Percentiles rank a stretch among this genome's conserved stretches.
These are phyloP conservation scores for Mythimna albipuncta DNA, from an alignment of 2,888 invertebrate genomes.

Conservation along the genomic window DNA sequence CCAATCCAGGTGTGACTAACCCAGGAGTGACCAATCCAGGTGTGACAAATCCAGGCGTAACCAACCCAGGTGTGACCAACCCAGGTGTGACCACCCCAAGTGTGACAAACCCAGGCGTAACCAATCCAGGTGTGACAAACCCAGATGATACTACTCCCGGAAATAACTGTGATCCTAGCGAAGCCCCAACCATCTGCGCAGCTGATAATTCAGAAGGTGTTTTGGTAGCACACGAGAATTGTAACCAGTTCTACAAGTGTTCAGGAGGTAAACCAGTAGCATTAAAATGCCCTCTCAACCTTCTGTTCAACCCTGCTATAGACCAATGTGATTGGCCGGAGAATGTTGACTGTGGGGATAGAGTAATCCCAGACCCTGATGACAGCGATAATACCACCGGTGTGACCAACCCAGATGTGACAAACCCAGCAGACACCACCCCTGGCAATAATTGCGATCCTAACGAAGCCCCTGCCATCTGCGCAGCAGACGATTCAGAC, in stretches of 20 bases:
- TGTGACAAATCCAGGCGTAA: conserved; percentile 4
- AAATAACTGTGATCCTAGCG: conserved; percentile 58
- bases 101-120: conserved; percentile 15
- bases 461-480: conserved; percentile 67
- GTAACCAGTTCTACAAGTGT: conserved; percentile 73
- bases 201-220: conserved; percentile 63
- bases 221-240: conserved; percentile 72
- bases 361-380: conserved; percentile 44
- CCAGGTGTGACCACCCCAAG: conserved; percentile 10
- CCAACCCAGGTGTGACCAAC: neutral
- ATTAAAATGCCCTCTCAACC: conserved; percentile 54
- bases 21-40: neutral
- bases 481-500: conserved; percentile 65
- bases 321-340: conserved; percentile 72
- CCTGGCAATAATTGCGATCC: conserved; percentile 57
- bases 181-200: conserved; percentile 70
- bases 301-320: conserved; percentile 66
- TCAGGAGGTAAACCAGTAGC: conserved; percentile 62
- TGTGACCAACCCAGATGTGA: neutral
- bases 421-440: neutral
- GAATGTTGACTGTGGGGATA: conserved; percentile 70
- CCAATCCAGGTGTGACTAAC: conserved; percentile 37
- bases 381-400: conserved; percentile 2
- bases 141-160: conserved; percentile 20
- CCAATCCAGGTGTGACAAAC: neutral